Evolutionary conservation across 2,797 vertebrate genomes (phyloP).

Genomic region (Triplophysa yarkandensis): DNA sequence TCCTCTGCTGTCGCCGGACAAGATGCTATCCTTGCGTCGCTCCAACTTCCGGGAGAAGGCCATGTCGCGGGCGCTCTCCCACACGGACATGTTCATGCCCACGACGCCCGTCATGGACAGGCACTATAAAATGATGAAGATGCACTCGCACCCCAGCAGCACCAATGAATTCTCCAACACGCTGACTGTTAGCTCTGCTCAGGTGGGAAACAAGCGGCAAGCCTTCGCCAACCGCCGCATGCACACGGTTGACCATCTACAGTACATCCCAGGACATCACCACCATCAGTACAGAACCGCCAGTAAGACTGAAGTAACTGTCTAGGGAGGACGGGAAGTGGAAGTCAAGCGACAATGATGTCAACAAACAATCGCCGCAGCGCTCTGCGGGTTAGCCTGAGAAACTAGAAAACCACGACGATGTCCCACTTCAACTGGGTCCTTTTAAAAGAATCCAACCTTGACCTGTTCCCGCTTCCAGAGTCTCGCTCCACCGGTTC

Average conservation of each 20-base stretch:
- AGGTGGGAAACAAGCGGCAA: slow-evolving; percentile 89
- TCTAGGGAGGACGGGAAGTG: slow-evolving; percentile 65
- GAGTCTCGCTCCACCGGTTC: slow-evolving; percentile 66
- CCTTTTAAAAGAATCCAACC: slow-evolving; percentile 56
- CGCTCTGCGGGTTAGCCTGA: slow-evolving; percentile 3
- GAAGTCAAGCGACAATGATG: neutral
- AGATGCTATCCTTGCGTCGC: slow-evolving; percentile 83
- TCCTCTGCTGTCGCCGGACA: slow-evolving; percentile 91
- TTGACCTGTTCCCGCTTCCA: slow-evolving; percentile 67
- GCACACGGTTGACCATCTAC: slow-evolving; percentile 97
- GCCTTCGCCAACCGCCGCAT: slow-evolving; percentile 93
- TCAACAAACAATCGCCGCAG: slow-evolving; percentile 14
- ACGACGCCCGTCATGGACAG: slow-evolving; percentile 91
- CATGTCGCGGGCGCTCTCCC: slow-evolving; percentile 91
- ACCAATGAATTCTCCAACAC: slow-evolving; percentile 91
- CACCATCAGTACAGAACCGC: slow-evolving; percentile 92
- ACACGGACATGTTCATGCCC: slow-evolving; percentile 91
- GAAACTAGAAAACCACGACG: slow-evolving; percentile 29
- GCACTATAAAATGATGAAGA: slow-evolving; percentile 91
- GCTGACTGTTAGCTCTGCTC: slow-evolving; percentile 81
- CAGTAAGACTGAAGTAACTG: slow-evolving; percentile 98
- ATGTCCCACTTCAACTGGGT: slow-evolving; percentile 40
- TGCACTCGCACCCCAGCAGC: slow-evolving; percentile 94
- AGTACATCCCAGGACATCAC: slow-evolving; percentile 89
- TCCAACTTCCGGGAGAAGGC: slow-evolving; percentile 83